Conservation (phyloP, 2,113 vertebrate species). For the Smithornis capensis region DNA sequence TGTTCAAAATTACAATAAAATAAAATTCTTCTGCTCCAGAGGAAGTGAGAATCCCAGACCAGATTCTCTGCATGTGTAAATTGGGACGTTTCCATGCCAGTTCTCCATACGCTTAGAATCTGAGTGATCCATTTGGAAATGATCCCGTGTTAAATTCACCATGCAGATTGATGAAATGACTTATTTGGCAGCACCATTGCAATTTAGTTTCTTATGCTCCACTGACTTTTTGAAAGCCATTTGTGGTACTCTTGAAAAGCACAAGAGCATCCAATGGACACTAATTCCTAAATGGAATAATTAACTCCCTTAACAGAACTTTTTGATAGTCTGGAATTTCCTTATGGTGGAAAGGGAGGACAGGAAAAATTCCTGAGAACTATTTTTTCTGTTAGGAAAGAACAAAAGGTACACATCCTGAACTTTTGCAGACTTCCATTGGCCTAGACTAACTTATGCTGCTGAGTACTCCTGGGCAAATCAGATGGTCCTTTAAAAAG, state of each 20-base stretch:
- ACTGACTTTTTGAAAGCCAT: conserved; percentile 34
- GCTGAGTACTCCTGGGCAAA: not conserved
- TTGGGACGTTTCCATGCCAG: not conserved
- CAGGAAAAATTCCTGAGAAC: not conserved
- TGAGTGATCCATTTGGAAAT: not conserved
- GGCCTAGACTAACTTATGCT: not conserved
- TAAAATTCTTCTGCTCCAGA: not conserved
- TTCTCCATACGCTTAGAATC: not conserved
- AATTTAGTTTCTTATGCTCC: not conserved
- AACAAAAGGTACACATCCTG: not conserved
- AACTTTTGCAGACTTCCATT: not conserved
- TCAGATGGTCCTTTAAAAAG: not conserved
- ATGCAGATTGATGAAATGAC: not conserved
- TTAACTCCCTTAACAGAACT: conserved; percentile 38
- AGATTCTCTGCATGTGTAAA: not conserved
- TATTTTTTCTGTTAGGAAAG: not conserved
- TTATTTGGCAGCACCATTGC: conserved; percentile 16
- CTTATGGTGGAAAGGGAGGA: not conserved
- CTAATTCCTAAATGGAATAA: conserved; percentile 40
- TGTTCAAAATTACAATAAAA: not conserved
- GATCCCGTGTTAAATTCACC: not conserved
- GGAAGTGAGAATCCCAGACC: not conserved
- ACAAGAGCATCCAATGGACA: conserved; percentile 6
- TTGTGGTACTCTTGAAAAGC: conserved; percentile 26
- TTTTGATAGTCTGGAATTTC: conserved; percentile 41